Base-by-base conservation (phyloP, 2,888 invertebrate species). In the Drosophila kuntzei region DNA sequence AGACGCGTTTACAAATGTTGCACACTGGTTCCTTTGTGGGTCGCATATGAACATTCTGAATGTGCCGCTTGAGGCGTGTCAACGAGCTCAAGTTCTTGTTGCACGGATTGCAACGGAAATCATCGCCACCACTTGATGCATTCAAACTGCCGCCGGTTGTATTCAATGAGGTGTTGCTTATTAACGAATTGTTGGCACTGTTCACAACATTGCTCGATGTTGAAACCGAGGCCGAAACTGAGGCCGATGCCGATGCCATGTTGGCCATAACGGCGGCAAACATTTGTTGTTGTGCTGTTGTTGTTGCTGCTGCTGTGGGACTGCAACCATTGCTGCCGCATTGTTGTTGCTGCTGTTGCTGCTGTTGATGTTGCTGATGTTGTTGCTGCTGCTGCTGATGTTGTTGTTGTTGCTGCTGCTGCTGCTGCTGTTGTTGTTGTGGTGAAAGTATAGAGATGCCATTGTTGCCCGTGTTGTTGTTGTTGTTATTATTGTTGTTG, bases 1-100 rank as follows among this genome's bases (percentile, higher is more conserved):
- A 97, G 89, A 97, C 97, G 92, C 97, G 95, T 93, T 97, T 96
- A 94, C 97, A 97, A 92, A 97, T 96, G 94, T 96, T 97, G 94
- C 97, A 97, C 92, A 97, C 96, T 84, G 97, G 97, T 94, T 96
- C 96, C 94, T 97, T 95, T 92, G 96, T 96, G 90, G 97, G 97
- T 91, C 96, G 94, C 95, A 96, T 96, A 94, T 97, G 97, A 90
- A 97, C 97, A 94, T 97, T 97, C 94, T 97, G 97, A 94, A 96
- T 97, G 94, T 97, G 97, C 91, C 97, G 95, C 95, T 96, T 97
- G 94, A 97, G 95, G 92, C 96, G 95, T 91, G 96, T 96, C 93
- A 96, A 94, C 90, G 96, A 96, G 91, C 96, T 96, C 92, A 97
- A 94, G 93, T 96, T 96, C 95, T 97, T 97, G 95, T 96, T 96